These are phyloP conservation scores for Colius striatus DNA, from an alignment of 2,113 vertebrate genomes.

Conservation along the genomic window DNA sequence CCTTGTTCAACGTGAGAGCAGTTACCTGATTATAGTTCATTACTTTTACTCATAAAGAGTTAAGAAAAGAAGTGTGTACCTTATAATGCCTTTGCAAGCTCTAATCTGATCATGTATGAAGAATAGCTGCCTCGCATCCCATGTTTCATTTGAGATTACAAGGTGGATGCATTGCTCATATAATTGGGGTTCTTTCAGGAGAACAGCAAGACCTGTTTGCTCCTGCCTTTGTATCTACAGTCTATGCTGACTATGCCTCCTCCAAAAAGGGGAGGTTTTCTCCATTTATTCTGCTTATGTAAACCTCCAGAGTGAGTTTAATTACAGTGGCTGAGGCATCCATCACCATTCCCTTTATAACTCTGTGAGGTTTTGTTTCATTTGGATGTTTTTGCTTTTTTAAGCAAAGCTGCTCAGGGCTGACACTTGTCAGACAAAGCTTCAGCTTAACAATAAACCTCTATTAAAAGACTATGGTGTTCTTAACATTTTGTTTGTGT, in stretches of 20 bases:
- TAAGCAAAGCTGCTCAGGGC: background rate
- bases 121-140: background rate
- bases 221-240: background rate
- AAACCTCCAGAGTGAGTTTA: background rate
- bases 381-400: background rate
- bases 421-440: background rate
- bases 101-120: rapidly evolving
- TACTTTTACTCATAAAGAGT: background rate
- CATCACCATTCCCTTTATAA: background rate
- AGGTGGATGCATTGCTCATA: background rate
- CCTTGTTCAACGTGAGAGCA: background rate
- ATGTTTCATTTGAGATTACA: background rate
- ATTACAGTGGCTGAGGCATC: background rate
- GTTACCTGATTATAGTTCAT: background rate
- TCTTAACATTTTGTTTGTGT: background rate
- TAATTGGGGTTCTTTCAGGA: background rate
- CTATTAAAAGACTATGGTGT: background rate
- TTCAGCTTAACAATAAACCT: background rate
- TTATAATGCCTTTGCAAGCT: background rate
- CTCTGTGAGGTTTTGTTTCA: background rate
- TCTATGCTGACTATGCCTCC: background rate
- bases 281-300: background rate
- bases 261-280: background rate
- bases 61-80: background rate
- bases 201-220: background rate